These are phyloP conservation scores for Marronus borbonicus DNA, from an alignment of 2,888 invertebrate species.

Conservation along the genomic window DNA sequence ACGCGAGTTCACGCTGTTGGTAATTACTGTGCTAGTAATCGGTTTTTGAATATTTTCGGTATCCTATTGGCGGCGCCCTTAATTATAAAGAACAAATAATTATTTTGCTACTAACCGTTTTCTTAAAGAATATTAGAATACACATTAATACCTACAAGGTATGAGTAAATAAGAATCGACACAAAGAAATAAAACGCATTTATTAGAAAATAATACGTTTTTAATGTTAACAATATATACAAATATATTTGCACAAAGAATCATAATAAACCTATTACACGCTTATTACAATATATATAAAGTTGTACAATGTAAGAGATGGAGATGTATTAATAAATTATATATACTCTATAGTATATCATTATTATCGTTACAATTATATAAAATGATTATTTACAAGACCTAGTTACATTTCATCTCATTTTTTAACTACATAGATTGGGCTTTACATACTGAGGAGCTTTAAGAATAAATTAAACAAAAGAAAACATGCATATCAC, in stretches of 20 bases:
- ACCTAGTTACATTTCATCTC: conserved; percentile 14
- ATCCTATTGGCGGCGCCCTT: too few relatives aligned
- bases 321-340: conserved; percentile 22
- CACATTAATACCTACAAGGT: too few relatives aligned
- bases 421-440: conserved; percentile 5
- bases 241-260: conserved; percentile 52
- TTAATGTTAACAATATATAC: conserved; percentile 53
- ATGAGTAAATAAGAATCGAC: too few relatives aligned
- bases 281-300: conserved; percentile 16
- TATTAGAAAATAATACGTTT: conserved; percentile 51
- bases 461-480: conserved; percentile 13
- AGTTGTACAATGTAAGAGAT: conserved; percentile 34
- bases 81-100: too few relatives aligned
- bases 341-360: conserved; percentile 20
- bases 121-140: too few relatives aligned
- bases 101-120: too few relatives aligned
- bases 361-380: conserved; percentile 21
- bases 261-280: conserved; percentile 37
- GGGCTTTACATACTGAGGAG: conserved; percentile 26
- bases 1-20: too few relatives aligned
- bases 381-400: conserved; percentile 41
- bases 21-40: too few relatives aligned
- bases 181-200: conserved; percentile 9
- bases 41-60: too few relatives aligned
- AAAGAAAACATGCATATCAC: conserved; percentile 18